Percentiles rank a stretch among this genome's conserved stretches.
Evolutionary conservation across 2,113 vertebrate species (phyloP).

Genomic region (Dendropsophus ebraccatus): DNA sequence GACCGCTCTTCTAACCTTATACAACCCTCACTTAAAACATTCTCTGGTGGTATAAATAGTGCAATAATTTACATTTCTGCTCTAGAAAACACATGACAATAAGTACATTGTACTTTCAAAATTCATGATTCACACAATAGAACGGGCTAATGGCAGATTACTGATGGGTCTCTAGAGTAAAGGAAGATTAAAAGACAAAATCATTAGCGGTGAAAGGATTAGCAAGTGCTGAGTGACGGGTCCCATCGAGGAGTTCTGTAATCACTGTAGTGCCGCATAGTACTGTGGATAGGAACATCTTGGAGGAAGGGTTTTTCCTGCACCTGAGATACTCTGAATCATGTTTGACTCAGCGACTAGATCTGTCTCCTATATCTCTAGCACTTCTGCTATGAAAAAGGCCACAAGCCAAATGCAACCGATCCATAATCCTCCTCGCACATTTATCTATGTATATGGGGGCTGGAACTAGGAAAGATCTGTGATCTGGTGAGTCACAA

Average conservation of each 20-base stretch:
- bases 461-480: neutral
- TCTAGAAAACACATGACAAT: neutral
- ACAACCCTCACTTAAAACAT: neutral
- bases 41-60: neutral
- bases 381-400: neutral
- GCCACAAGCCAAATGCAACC: neutral
- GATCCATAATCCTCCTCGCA: neutral
- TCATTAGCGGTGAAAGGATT: conserved; percentile 10
- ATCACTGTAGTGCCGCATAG: neutral
- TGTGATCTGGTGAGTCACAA: neutral
- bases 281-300: neutral
- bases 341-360: neutral
- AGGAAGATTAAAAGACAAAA: neutral
- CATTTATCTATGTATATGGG: neutral
- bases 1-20: neutral
- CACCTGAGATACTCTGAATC: neutral
- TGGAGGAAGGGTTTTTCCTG: neutral
- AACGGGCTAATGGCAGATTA: neutral
- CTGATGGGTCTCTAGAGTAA: neutral
- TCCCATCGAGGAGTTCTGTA: neutral
- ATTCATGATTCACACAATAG: neutral
- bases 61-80: neutral
- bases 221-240: neutral
- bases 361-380: neutral
- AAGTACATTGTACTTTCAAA: neutral